Evolutionary conservation across 92 coral and sea anemone genomes (phyloP).

Genomic region (Palythoa heliodiscus): DNA sequence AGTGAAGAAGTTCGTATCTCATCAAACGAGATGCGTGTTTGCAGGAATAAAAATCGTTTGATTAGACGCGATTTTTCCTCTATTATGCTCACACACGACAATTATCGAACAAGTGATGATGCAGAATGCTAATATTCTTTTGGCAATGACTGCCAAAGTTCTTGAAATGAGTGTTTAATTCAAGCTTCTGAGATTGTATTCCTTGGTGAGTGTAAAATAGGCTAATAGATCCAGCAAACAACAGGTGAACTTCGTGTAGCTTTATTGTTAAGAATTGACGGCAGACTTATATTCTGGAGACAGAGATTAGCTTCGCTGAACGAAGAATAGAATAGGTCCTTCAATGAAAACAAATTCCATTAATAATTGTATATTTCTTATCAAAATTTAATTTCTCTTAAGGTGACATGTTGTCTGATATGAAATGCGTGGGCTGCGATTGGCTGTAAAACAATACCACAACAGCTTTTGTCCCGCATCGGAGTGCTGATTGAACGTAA

Average conservation of each 20-base stretch:
- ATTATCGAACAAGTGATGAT: not conserved
- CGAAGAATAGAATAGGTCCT: not conserved
- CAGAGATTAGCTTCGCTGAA: not conserved
- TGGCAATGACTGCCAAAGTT: not conserved
- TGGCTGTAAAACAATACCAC: constrained; percentile 26
- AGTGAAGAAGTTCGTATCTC: constrained; percentile 43
- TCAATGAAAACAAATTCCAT: not conserved
- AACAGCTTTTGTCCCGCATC: constrained; percentile 43
- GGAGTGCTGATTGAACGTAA: constrained; percentile 20
- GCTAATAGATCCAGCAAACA: not conserved
- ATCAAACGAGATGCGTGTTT: constrained; percentile 27
- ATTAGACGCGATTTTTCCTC: not conserved
- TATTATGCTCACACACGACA: not conserved
- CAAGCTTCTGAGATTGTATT: not conserved
- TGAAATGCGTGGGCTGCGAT: constrained; percentile 13
- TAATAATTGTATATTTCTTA: not conserved
- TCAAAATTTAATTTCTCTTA: constrained; percentile 43
- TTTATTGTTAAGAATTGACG: not conserved
- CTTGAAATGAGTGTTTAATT: not conserved
- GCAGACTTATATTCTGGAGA: not conserved
- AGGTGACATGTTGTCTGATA: constrained; percentile 33
- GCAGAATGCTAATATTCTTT: not conserved
- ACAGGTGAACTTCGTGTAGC: not conserved
- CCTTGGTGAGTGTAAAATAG: not conserved
- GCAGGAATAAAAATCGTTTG: constrained; percentile 3